Base-by-base conservation (phyloP, 2,888 invertebrate genomes). In the Ptychoptera albimana region DNA sequence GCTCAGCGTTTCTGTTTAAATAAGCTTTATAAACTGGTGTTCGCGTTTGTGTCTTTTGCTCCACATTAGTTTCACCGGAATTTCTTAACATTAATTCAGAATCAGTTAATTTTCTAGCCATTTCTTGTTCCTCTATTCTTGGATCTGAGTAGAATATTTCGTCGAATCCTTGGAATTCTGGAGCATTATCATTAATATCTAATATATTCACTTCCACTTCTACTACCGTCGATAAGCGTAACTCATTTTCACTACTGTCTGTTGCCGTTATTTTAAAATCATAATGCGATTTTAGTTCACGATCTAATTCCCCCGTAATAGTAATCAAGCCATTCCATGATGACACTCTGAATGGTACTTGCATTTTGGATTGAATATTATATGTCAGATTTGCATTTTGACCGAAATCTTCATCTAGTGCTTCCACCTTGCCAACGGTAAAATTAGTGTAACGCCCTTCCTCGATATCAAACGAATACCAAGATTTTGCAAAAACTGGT, bases 101-200 rank as follows among this genome's bases (percentile, higher is more conserved):
- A 53, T 67, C 63, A 37, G 64, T 67, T 12, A 42, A 29, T 13
- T 42, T 42, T 13, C 35, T 34, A n/a, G 35, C 8, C 7, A 23
- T 23, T 12, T 34, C 9, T 42, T 42, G 34, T 56, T 72, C 69
- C 13, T 69, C 64, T 50, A 70, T 68, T 23, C 15, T 51, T 64
- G 64, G 61, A 67, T 67, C 53, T 66, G 62, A 30, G 72, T 54
- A 43, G 75, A 51, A 48, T 11, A 42, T 42, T 14, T 46, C 46
- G 55, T 84, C 80, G 52, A 80, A 86, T 0, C 80, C 82, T 52
- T 79, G 80, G 60, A 88, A 89, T 46, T 72, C 72, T 0, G 88
- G 88, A 0, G 79, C 68, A 55, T 89, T 89, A 56, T 89, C 89
- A 57, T 89, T 89, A 0, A 85, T 72, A 56, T 89, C 89, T 48